These are phyloP conservation scores for Eudyptes chrysolophus DNA, from an alignment of 2,113 vertebrate genomes.

Conservation along the genomic window DNA sequence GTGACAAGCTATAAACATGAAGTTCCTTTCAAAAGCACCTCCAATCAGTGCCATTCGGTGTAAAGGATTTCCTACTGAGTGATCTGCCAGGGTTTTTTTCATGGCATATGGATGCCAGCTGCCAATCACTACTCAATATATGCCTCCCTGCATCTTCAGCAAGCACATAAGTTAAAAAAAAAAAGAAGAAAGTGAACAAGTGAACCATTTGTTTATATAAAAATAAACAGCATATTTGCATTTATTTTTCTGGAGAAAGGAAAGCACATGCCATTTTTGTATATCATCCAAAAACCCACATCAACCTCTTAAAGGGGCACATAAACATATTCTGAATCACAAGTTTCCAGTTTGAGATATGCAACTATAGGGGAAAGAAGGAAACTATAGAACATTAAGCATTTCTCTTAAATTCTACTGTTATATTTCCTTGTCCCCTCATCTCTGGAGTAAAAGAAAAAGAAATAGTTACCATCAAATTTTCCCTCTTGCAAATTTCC, in stretches of 20 bases:
- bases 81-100: not conserved
- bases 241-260: not conserved
- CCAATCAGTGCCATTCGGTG: not conserved
- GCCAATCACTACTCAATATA: not conserved
- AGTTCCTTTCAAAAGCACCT: not conserved
- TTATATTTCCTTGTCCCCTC: not conserved
- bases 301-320: not conserved
- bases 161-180: not conserved
- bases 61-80: not conserved
- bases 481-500: slow-evolving; percentile 57
- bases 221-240: not conserved
- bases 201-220: not conserved
- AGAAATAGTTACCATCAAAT: slow-evolving; percentile 8
- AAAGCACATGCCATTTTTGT: not conserved
- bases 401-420: not conserved
- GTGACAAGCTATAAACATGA: not conserved
- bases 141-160: not conserved
- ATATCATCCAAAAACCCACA: not conserved
- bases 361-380: not conserved
- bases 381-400: not conserved
- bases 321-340: not conserved
- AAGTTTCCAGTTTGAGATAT: not conserved
- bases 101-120: not conserved
- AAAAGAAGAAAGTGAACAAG: not conserved
- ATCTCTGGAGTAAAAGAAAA: not conserved